Conservation (phyloP, 1,140 invertebrate genomes). For the Magallana ariakensis region DNA sequence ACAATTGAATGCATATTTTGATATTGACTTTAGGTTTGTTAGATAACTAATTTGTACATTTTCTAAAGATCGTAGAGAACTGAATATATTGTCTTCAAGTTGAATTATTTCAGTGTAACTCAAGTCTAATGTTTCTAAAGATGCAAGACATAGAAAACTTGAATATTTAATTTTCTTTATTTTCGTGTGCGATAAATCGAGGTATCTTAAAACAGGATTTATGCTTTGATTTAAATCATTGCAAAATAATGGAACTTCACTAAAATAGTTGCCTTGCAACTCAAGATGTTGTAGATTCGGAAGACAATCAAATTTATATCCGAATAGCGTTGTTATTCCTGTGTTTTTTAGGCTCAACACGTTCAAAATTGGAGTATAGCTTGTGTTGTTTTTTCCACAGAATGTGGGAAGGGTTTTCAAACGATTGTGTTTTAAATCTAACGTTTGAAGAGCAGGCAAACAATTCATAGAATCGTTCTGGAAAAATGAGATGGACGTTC, state of each 20-base stretch:
- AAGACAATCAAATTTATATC: not conserved
- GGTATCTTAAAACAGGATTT: not conserved
- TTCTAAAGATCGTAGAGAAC: not conserved
- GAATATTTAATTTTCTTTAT: not conserved
- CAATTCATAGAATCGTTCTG: not conserved
- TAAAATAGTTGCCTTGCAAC: not conserved
- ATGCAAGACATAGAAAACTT: not conserved
- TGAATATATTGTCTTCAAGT: not conserved
- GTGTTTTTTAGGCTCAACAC: not conserved
- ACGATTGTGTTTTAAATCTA: not conserved
- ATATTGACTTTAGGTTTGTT: not conserved
- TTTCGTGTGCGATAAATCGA: not conserved
- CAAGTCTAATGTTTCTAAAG: not conserved
- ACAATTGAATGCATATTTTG: not conserved
- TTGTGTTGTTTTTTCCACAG: not conserved
- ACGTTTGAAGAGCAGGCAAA: not conserved
- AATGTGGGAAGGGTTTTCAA: not conserved
- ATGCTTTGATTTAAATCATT: not conserved
- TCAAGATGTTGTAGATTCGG: not conserved
- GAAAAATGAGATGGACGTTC: not conserved
- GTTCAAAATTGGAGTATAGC: not conserved
- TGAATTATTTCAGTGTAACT: not conserved
- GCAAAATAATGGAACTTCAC: not conserved
- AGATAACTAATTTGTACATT: not conserved
- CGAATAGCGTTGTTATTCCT: not conserved